Evolutionary conservation across 1,140 invertebrate genomes (phyloP), one percentile per base, ranked within the genome.

Genomic region (Drosophila bocki): DNA sequence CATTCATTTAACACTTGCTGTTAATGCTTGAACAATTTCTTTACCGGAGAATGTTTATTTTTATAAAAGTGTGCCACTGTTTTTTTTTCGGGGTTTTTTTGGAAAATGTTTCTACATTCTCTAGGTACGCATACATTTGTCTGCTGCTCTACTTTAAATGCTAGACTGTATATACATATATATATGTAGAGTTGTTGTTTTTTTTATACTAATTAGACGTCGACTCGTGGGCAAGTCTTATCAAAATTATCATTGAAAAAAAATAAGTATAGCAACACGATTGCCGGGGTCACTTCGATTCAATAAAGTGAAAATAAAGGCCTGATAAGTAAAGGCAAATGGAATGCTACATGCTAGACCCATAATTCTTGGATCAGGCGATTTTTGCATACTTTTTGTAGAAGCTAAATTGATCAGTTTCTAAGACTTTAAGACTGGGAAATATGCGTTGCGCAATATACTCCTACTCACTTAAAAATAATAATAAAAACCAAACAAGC

Each of bases 191-290:
- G 45, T 56, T 54, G 54, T 72, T 71, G 32, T 26, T 26, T 62
- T 77, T 62, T 74, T 48, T 76, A 59, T 63, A 75, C 61, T 82
- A 86, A 85, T 85, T 86, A 86, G 57, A 82, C 35, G 57, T n/a
- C 45, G 47, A 37, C 48, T 62, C 51, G 60, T 53, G 47, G 35
- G 61, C 51, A 48, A 22, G 53, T 58, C 75, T 85, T 85, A 85
- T 85, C 82, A 85, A 69, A 80, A 83, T 80, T 84, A 81, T 85
- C 78, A 82, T 82, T 83, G 47, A 64, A 81, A 59, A 63, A 80
- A 59, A 63, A 80, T 60, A 77, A 71, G 56, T 62, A 78, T 78
- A 58, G 75, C 74, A 74, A 64, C 50, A 32, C 57, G 71, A 61
- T 72, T 84, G 82, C 37, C 63, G 67, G 78, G 83, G 83, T 85